Evolutionary conservation across 2,888 invertebrate genomes (phyloP), one percentile per base, ranked within the genome.

Genomic region (Lasius platythorax): DNA sequence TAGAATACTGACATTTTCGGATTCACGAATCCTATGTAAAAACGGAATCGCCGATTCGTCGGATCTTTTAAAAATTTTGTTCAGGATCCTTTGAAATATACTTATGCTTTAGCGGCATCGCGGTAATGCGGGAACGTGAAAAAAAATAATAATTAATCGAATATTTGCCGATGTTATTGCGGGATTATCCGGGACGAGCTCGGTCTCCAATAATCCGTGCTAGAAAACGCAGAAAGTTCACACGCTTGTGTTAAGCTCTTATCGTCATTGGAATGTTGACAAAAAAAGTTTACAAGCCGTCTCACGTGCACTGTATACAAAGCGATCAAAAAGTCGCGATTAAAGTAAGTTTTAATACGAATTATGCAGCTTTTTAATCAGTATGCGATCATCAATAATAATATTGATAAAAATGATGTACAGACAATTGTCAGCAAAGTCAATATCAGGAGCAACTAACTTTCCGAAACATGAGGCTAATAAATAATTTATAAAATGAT

Each of bases 101-200:
- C 53, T 67, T 67, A 40, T 6, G 50, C 33, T 67, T 37, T 33
- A 63, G 64, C 37, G 89, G 30, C 43, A 66, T 58, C 18, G 23
- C 82, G 30, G 66, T 70, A 46, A 64, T 63, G 81, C 30, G 56
- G 81, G 28, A 63, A 46, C 67, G 58, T 4, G 33, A 11, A 56
- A 5, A 78, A 81, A 23, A 81, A 88, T 88, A 88, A 81, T 84
- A 85, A 82, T 66, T 83, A 84, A 79, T 73, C 83, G 88, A 67
- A 83, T n/a, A 28, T 88, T 89, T 82, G 83, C 83, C 83, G 83
- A 83, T 88, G 86, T 85, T 86, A 86, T 82, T 66, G 74, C 30
- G 72, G 87, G 85, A 88, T 89, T 89, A 89, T 86, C 85, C 83
- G 86, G 53, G 75, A 68, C 78, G 85, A 63, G 79, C 63, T 64